A percentile compares a stretch with the other conserved stretches of the same genome.
These are phyloP conservation scores for Irena cyanogastra DNA, from an alignment of 2,113 vertebrate genomes.

Conservation along the genomic window DNA sequence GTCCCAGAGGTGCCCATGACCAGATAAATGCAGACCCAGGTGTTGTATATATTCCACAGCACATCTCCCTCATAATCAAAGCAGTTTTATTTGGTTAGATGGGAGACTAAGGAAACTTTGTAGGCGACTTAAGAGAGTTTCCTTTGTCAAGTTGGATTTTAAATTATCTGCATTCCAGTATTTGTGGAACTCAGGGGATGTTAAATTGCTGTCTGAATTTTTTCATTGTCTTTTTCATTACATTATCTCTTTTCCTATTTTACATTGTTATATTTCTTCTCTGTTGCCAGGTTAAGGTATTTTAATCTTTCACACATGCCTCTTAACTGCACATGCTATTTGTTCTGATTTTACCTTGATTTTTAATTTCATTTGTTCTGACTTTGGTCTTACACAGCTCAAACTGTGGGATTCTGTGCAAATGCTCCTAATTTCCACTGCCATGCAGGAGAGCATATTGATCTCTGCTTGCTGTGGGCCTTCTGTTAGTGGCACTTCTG, in stretches of 20 bases:
- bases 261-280: neutral
- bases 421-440: neutral
- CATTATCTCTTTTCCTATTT: neutral
- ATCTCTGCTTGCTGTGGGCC: neutral
- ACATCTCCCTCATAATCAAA: neutral
- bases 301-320: neutral
- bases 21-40: neutral
- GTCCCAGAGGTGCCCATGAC: neutral
- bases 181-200: neutral
- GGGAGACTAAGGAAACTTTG: neutral
- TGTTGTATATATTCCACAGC: neutral
- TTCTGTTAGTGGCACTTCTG: neutral
- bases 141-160: neutral
- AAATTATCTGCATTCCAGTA: neutral
- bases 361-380: neutral
- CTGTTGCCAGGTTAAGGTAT: neutral
- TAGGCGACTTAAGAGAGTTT: no score
- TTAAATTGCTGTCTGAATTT: neutral
- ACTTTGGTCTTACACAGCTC: neutral
- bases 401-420: neutral
- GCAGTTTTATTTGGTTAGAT: neutral
- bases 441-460: neutral
- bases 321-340: neutral
- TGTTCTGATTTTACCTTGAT: neutral
- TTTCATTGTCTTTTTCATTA: accelerated